Conservation (phyloP, 2,888 invertebrate species). For the Exocentrus adspersus region DNA sequence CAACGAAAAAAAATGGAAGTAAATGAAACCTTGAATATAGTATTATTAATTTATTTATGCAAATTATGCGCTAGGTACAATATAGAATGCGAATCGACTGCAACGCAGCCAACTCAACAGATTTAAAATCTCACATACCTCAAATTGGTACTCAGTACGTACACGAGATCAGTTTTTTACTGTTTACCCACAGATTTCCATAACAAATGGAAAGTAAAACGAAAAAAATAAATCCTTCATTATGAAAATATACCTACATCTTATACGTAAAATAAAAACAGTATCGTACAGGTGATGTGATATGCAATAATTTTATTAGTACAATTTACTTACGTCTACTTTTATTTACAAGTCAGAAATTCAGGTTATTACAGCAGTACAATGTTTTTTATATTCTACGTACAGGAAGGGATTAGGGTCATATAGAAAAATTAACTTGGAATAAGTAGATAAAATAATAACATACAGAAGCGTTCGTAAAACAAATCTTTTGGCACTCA, state of each 20-base stretch:
- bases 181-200: conserved; percentile 58
- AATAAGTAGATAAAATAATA: too few relatives aligned
- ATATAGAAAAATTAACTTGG: too few relatives aligned
- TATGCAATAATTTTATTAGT: conserved; percentile 37
- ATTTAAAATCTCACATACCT: conserved; percentile 58
- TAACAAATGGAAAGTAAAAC: conserved; percentile 25
- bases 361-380: conserved; percentile 15
- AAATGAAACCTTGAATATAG: conserved; percentile 26
- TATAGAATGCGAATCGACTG: conserved; percentile 61
- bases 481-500: too few relatives aligned
- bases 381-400: neutral
- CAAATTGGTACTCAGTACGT: conserved; percentile 64
- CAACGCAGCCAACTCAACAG: conserved; percentile 56
- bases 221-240: conserved; percentile 19
- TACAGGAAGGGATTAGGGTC: too few relatives aligned
- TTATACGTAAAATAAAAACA: conserved; percentile 18
- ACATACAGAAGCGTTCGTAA: too few relatives aligned
- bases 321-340: conserved; percentile 25
- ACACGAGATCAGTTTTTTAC: conserved; percentile 60
- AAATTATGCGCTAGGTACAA: conserved; percentile 65
- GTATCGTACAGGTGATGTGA: conserved; percentile 35
- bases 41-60: conserved; percentile 62
- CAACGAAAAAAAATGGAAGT: neutral
- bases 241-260: conserved; percentile 30
- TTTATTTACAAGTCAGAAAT: conserved; percentile 20